These are phyloP conservation scores for Callyntrura sp. DNA, from an alignment of 2,888 invertebrate species.

Conservation along the genomic window DNA sequence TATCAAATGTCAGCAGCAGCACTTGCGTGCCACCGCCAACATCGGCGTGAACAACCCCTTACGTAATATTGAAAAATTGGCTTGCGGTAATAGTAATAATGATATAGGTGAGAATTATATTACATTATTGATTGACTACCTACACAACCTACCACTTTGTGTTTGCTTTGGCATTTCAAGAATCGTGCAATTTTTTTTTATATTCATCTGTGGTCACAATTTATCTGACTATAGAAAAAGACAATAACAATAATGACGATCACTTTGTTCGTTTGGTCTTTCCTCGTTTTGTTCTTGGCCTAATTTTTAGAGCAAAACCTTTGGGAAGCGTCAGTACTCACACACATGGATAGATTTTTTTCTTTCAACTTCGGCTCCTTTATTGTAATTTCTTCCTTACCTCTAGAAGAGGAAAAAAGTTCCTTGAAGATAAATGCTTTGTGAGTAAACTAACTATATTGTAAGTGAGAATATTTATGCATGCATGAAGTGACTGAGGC, in stretches of 20 bases:
- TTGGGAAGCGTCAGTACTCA: constrained; percentile 28
- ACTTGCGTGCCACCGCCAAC: constrained; percentile 63
- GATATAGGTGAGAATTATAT: constrained; percentile 25
- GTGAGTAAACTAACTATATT: background rate
- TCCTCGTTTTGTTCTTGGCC: constrained; percentile 72
- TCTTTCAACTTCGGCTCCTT: constrained; percentile 26
- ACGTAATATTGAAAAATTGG: constrained; percentile 27
- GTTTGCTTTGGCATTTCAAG: constrained; percentile 9
- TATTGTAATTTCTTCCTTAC: constrained; percentile 57
- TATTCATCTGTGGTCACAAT: constrained; percentile 7
- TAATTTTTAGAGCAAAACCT: constrained; percentile 70
- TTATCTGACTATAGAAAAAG: constrained; percentile 21
- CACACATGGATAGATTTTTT: constrained; percentile 47
- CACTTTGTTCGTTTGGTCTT: constrained; percentile 37
- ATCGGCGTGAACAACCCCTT: background rate
- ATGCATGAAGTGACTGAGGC: constrained; percentile 15
- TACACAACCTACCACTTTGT: background rate
- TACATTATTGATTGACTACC: constrained; percentile 12
- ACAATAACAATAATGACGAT: constrained; percentile 23
- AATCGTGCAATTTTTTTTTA: background rate
- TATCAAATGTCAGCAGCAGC: constrained; percentile 71
- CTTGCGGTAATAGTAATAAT: constrained; percentile 4
- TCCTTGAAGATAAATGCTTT: constrained; percentile 61
- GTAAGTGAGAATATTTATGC: constrained; percentile 35
- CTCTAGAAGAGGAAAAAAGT: constrained; percentile 35